Evolutionary conservation across 2,797 vertebrate species (phyloP).

Genomic region (Amblyraja radiata): DNA sequence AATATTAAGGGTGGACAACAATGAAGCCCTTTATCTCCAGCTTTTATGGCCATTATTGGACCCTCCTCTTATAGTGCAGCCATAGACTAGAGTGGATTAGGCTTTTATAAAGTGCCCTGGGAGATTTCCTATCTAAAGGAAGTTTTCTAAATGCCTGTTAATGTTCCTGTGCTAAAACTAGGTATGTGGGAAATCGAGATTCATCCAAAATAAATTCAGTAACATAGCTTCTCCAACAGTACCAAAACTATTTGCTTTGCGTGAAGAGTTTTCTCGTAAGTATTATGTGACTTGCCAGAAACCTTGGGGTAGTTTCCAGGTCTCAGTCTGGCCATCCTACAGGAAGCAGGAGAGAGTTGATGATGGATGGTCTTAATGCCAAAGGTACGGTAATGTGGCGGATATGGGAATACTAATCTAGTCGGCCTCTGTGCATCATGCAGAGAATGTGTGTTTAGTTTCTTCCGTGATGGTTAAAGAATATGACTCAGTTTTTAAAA

Average conservation of each 20-base stretch:
- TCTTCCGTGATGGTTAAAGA: background rate
- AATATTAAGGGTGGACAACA: background rate
- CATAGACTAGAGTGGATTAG: background rate
- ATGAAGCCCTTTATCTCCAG: background rate
- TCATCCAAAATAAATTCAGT: background rate
- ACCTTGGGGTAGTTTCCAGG: background rate
- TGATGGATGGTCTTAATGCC: background rate
- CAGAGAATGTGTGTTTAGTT: background rate
- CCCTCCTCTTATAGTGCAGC: background rate
- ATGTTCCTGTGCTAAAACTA: background rate
- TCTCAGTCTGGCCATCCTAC: background rate
- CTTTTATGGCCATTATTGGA: background rate
- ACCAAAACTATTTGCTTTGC: background rate
- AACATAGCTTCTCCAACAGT: background rate
- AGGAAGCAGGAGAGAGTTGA: background rate
- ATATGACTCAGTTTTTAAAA: background rate
- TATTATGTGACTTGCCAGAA: background rate
- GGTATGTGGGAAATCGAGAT: background rate
- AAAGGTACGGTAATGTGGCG: background rate
- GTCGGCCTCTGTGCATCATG: background rate
- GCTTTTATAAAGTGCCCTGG: background rate
- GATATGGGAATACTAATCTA: background rate
- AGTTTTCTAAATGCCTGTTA: background rate
- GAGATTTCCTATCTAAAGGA: background rate
- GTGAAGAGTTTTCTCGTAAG: background rate